phyloP scores from a whole-genome alignment of 2,113 vertebrate species.

The Corythoichthys haematopterus region DNA sequence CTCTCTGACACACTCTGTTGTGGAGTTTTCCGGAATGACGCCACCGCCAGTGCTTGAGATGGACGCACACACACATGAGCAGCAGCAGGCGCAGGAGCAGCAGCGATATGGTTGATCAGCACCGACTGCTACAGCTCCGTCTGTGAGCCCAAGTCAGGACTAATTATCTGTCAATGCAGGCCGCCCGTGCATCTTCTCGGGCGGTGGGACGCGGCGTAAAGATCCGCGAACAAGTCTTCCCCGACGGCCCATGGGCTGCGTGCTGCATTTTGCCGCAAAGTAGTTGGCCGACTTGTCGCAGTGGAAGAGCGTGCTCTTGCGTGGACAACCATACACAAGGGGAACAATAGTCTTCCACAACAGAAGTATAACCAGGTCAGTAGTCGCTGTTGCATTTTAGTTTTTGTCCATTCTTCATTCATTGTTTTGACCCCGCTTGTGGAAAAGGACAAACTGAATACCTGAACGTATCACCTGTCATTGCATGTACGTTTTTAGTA shows the following conservation, averaged over 20 bases:
- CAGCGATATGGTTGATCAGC: conserved; percentile 56
- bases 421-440: background rate
- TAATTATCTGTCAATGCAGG: conserved; percentile 6
- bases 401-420: background rate
- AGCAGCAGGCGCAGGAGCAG: conserved; percentile 23
- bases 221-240: conserved; percentile 10
- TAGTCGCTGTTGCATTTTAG: conserved; percentile 2
- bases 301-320: conserved; percentile 54
- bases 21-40: conserved; percentile 65
- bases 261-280: conserved; percentile 39
- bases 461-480: conserved; percentile 26
- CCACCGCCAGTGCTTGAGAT: conserved; percentile 51
- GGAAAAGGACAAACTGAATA: background rate
- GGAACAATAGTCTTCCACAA: conserved; percentile 62
- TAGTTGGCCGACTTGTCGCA: conserved; percentile 69
- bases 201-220: conserved; percentile 17
- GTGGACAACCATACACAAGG: conserved; percentile 52
- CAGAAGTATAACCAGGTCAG: conserved; percentile 57
- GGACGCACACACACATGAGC: conserved; percentile 34
- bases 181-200: conserved; percentile 3
- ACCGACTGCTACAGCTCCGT: conserved; percentile 48
- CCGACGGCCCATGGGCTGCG: background rate
- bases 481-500: conserved; percentile 44
- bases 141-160: conserved; percentile 35
- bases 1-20: conserved; percentile 11